Conservation (phyloP, 1,140 invertebrate genomes). For the Rhyacophila brunnea region DNA sequence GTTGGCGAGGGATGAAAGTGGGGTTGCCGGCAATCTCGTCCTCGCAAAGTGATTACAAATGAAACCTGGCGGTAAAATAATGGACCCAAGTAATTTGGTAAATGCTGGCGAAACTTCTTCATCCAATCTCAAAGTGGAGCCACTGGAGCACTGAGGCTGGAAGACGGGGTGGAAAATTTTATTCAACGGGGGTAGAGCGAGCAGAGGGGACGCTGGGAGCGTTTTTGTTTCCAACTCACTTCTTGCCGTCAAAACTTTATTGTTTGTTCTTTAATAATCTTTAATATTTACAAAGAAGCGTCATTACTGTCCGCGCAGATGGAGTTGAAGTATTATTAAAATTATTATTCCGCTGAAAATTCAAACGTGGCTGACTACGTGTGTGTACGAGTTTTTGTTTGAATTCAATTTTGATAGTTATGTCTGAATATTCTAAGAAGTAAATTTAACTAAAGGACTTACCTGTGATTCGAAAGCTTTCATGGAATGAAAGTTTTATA, state of each 20-base stretch:
- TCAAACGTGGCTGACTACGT: not conserved
- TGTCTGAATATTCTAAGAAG: too few species aligned
- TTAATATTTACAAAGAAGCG: constrained; percentile 35
- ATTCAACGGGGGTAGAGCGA: not conserved
- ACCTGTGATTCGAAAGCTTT: too few species aligned
- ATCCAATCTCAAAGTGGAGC: constrained; percentile 24
- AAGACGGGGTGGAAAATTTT: not conserved
- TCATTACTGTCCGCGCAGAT: constrained; percentile 34
- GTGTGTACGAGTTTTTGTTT: too few species aligned
- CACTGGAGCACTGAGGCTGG: too few species aligned
- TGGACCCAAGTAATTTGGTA: constrained; percentile 34
- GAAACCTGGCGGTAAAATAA: constrained; percentile 33
- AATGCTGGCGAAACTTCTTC: constrained; percentile 32
- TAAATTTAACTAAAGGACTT: too few species aligned
- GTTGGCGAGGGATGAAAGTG: constrained; percentile 9
- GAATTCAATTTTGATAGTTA: too few species aligned
- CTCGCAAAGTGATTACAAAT: constrained; percentile 30
- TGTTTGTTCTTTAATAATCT: constrained; percentile 36
- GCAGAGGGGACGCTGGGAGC: constrained; percentile 6
- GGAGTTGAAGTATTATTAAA: constrained; percentile 35
- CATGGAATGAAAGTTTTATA: too few species aligned
- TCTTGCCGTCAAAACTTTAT: constrained; percentile 35
- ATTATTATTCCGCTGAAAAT: constrained; percentile 22
- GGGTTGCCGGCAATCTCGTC: constrained; percentile 10
- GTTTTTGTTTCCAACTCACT: constrained; percentile 34